Evolutionary conservation across 2,113 vertebrate species (phyloP), one percentile per base, ranked within the genome.

Genomic region (Chaetorhynchus papuensis): DNA sequence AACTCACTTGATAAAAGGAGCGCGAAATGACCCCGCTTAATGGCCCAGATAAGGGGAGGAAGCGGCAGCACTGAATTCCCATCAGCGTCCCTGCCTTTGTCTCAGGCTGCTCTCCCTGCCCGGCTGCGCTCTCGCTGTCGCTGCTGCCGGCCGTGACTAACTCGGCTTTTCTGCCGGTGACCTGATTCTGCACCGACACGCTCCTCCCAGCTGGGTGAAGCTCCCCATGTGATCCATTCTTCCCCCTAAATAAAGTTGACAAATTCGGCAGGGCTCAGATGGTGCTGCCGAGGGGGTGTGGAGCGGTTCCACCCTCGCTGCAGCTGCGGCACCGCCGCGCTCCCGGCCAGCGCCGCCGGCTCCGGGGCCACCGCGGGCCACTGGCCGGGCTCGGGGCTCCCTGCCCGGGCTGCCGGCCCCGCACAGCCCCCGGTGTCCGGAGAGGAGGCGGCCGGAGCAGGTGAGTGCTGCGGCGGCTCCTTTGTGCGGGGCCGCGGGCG

Each of bases 221-320:
- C 89, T 87, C 76, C 95, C 94, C 96, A 94, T 96, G 96, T 95
- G 96, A 96, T 94, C 93, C 65, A 1, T 21, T 82, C 95, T 87
- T 77, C 81, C 94, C 83, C 84, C 95, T 96, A 94, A 97, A 97
- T 97, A 98, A 98, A 98, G 97, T 97, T 97, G 96, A 94, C 80
- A 83, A 91, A 81, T 96, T 85, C 79, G 95, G 50, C 96, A 20
- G 96, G 24, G 91, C 28, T 87, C 90, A 56, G 94, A 12, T 78
- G 86, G 95, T 8, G 93, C 90, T 85, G 97, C 91, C 52, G 92
- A 77, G 94, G 89, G 75, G 3, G 93, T 4, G 87, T 1, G 89
- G 89, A 64, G 92, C 83, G n/a, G 0, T 35, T 21, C 74, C 95
- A 21, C 72, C 87, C 94, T 81, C 89, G 65, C 65, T 6, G 81